Conservation (phyloP, 2,113 vertebrate species). For the Trochalopteron elliotii region DNA sequence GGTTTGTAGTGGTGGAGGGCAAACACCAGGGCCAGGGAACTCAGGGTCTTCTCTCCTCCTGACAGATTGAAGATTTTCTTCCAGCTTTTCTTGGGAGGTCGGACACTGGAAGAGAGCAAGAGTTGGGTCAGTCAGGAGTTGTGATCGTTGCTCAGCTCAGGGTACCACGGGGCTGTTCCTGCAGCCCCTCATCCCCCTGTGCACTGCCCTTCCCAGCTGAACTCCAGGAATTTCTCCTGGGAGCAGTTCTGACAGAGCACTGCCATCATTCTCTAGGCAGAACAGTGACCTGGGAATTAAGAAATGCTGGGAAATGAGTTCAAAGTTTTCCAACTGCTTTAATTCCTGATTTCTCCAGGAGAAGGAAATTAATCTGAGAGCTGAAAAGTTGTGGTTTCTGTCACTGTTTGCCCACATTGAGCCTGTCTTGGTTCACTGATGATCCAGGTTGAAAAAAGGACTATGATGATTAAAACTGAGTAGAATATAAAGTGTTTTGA, state of each 20-base stretch:
- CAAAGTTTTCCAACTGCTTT: not conserved
- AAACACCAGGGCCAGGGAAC: constrained; percentile 94
- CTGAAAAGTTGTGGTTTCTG: not conserved
- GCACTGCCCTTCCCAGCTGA: not conserved
- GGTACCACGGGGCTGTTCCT: not conserved
- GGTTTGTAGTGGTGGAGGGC: constrained; percentile 98
- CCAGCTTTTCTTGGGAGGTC: constrained; percentile 98
- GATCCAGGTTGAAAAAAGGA: not conserved
- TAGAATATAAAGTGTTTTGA: not conserved
- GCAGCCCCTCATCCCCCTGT: not conserved
- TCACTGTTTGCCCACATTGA: not conserved
- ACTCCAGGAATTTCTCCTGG: not conserved
- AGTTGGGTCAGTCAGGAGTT: not conserved
- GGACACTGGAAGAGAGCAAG: constrained; percentile 77
- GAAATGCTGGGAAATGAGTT: not conserved
- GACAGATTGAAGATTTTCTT: constrained; percentile 99
- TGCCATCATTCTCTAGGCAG: fast-evolving
- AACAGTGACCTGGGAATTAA: not conserved
- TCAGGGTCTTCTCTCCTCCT: constrained; percentile 96
- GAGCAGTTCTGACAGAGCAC: not conserved
- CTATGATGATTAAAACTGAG: not conserved
- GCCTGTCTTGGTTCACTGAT: not conserved
- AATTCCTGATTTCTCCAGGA: not conserved
- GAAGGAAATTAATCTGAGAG: not conserved
- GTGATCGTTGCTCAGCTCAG: not conserved